phyloP scores from a whole-genome alignment of 2,797 vertebrate species.

The Glyptemys insculpta region DNA sequence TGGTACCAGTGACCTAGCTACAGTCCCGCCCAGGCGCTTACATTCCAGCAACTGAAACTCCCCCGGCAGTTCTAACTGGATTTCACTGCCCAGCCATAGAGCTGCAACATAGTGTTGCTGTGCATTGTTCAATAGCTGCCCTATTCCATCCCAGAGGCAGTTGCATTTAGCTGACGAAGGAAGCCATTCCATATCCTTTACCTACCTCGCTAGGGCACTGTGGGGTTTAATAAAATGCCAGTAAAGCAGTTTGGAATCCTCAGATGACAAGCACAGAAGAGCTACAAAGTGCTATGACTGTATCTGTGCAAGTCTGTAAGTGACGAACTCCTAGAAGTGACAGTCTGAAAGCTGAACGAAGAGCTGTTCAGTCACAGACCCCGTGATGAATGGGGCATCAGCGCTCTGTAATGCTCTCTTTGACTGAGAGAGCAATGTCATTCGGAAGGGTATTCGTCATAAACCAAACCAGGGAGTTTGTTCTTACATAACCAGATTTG shows the following conservation, averaged over 20 bases:
- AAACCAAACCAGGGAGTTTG: constrained; percentile 50
- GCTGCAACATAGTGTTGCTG: background rate
- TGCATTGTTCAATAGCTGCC: background rate
- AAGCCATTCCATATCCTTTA: background rate
- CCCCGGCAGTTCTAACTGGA: background rate
- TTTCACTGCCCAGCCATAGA: background rate
- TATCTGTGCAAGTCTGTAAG: background rate
- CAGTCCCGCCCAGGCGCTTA: background rate
- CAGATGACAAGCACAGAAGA: rapidly evolving
- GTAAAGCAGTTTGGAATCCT: background rate
- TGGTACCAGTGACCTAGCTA: background rate
- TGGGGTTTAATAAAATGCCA: rapidly evolving
- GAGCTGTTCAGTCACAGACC: constrained; percentile 1
- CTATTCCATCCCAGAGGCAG: background rate
- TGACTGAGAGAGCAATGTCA: constrained; percentile 76
- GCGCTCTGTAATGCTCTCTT: constrained; percentile 61
- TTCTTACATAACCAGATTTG: constrained; percentile 72
- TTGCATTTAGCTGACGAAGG: background rate
- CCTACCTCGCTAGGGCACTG: rapidly evolving
- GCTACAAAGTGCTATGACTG: background rate
- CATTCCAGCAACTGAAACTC: background rate
- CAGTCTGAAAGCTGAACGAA: background rate
- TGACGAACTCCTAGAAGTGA: background rate
- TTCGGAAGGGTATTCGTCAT: constrained; percentile 74
- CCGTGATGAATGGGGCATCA: constrained; percentile 73